Base-by-base conservation (phyloP, 2,888 invertebrate genomes). In the Conus canariensis region DNA sequence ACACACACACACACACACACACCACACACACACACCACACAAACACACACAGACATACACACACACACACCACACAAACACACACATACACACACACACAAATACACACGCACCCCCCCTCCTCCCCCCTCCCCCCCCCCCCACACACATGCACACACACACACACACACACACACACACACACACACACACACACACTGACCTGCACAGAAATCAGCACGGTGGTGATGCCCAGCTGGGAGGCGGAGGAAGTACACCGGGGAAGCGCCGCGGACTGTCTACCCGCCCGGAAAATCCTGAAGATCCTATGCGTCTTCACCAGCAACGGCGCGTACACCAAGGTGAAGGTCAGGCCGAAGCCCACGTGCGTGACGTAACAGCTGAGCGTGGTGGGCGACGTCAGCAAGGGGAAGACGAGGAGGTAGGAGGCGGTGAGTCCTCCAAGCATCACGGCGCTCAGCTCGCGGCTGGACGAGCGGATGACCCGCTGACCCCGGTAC, bases 401-500 rank as follows among this genome's bases (percentile, higher is more conserved):
- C 22, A 95, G 88, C 88, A 95, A 93, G 74, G 93, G 92, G 87
- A 94, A 93, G 9, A 94, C 92, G 19, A 95, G 92, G 4, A 93
- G 90, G 92, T 94, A 95, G 87, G 95, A 94, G 30, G 93, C 83
- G 14, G 93, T 90, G 22, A 95, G 93, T 7, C 95, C 95, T 5
- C 93, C 90, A 59, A 95, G 92, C 91, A 95, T 94, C 77, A 96
- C 91, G 74, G 93, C 93, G 87, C 94, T 94, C 10, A 96, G 93
- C 88, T 95, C 95, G 10, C 95, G 92, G 90, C 95, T 95, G 7
- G 94, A 94, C 8, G 95, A 95, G 86, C 95, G 95, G 82, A 96
- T 95, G 9, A 96, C 93, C 14, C 95, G 93, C 83, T 94, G 94
- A 25, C 93, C 90, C 58, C 94, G 90, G 90, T 94, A 93, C 59